A percentile compares a stretch with the other conserved stretches of the same genome.
Evolutionary conservation across 92 coral and sea anemone species (phyloP).

Genomic region (Micromussa lordhowensis): DNA sequence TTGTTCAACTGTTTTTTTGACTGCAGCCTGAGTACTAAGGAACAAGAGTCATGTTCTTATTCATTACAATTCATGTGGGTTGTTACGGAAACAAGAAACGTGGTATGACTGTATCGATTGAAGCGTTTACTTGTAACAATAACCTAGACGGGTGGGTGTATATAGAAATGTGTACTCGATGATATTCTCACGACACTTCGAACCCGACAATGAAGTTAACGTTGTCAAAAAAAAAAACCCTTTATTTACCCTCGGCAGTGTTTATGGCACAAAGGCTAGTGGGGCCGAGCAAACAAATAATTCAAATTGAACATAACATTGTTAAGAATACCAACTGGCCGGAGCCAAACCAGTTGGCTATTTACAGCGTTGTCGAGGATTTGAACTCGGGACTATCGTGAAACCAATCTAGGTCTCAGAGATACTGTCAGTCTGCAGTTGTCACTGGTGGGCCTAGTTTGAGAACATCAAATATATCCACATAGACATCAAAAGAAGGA

Average conservation of each 20-base stretch:
- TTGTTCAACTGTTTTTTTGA: conserved; percentile 8
- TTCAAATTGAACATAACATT: too few relatives aligned
- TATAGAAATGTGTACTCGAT: background rate
- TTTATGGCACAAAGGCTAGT: too few relatives aligned
- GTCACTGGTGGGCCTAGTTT: too few relatives aligned
- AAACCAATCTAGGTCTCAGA: too few relatives aligned
- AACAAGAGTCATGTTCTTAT: background rate
- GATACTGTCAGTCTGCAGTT: too few relatives aligned
- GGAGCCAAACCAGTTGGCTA: too few relatives aligned
- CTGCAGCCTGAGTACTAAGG: background rate
- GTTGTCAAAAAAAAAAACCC: background rate
- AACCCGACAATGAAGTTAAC: background rate
- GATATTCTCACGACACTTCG: background rate
- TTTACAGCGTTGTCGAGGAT: background rate
- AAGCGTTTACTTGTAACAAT: background rate
- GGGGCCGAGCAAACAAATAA: too few relatives aligned
- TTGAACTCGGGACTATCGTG: too few relatives aligned
- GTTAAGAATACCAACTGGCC: too few relatives aligned
- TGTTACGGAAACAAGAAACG: background rate
- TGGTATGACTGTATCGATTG: background rate
- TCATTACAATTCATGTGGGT: background rate
- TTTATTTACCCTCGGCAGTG: too few relatives aligned
- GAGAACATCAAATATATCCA: too few relatives aligned
- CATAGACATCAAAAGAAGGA: too few relatives aligned
- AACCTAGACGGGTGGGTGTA: background rate